Evolutionary conservation across 1,140 invertebrate genomes (phyloP).

Genomic region (Caenorhabditis briggsae): DNA sequence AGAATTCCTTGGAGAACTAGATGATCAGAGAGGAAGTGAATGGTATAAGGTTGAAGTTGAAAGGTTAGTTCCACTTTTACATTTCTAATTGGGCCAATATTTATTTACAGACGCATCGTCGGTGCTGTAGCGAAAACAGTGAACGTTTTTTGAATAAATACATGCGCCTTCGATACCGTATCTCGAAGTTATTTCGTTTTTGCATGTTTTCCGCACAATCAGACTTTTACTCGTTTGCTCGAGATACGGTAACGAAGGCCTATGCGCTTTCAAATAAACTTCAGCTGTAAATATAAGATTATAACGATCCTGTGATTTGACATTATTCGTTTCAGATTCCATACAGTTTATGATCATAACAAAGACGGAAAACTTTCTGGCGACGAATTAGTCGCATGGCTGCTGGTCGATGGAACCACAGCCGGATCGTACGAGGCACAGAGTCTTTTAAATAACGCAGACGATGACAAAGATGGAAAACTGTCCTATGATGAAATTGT

Average conservation of each 20-base stretch:
- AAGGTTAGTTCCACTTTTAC: background rate
- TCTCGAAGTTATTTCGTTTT: too few species aligned
- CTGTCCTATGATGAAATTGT: constrained; percentile 53
- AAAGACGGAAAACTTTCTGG: constrained; percentile 54
- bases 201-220: too few species aligned
- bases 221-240: too few species aligned
- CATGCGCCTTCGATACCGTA: too few species aligned
- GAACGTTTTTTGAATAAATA: too few species aligned
- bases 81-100: too few species aligned
- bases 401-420: constrained; percentile 29
- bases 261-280: too few species aligned
- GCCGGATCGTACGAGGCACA: constrained; percentile 26
- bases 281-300: too few species aligned
- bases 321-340: constrained; percentile 5
- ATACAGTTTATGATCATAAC: constrained; percentile 32
- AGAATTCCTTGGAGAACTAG: constrained; percentile 49
- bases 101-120: too few species aligned
- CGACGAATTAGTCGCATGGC: constrained; percentile 40
- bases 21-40: constrained; percentile 24
- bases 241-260: too few species aligned
- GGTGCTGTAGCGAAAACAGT: too few species aligned
- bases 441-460: constrained; percentile 26
- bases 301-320: background rate
- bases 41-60: constrained; percentile 56
- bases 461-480: constrained; percentile 47